phyloP scores from a whole-genome alignment of 2,888 invertebrate genomes.

The Bembecia ichneumoniformis region DNA sequence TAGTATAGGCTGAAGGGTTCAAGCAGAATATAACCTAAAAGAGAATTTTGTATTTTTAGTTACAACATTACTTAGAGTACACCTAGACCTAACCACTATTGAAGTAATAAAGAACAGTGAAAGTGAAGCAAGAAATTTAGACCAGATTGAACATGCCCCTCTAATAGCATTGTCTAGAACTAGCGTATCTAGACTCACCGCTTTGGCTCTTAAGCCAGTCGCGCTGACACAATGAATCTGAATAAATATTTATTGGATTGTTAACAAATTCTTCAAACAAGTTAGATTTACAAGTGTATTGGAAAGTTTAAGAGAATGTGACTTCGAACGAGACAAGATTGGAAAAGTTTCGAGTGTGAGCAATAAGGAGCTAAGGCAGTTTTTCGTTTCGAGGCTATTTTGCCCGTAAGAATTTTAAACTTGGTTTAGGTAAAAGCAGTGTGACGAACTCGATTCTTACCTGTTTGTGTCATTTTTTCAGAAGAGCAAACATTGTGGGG shows the following conservation, averaged over 20 bases:
- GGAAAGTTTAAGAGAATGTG: not conserved
- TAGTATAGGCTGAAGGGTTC: slow-evolving; percentile 7
- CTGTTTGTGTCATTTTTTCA: slow-evolving; percentile 92
- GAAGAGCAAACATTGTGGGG: slow-evolving; percentile 80
- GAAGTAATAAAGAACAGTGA: slow-evolving; percentile 22
- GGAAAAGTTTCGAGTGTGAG: not conserved
- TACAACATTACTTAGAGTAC: not conserved
- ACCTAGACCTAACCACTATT: slow-evolving; percentile 5
- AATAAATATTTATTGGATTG: slow-evolving; percentile 7
- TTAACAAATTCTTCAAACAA: slow-evolving; percentile 1
- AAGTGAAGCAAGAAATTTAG: slow-evolving; percentile 33
- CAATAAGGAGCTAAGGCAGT: not conserved
- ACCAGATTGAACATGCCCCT: slow-evolving; percentile 45
- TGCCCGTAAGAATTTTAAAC: not conserved
- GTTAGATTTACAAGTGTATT: not conserved
- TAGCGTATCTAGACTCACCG: slow-evolving; percentile 68
- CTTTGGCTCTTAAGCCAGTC: slow-evolving; percentile 69
- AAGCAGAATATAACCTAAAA: slow-evolving; percentile 21
- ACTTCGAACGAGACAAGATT: not conserved
- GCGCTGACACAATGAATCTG: slow-evolving; percentile 69
- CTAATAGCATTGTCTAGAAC: slow-evolving; percentile 60
- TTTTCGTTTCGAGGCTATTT: not conserved
- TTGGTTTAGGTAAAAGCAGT: not conserved
- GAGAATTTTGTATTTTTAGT: slow-evolving; percentile 3
- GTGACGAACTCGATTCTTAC: slow-evolving; percentile 36